Evolutionary conservation across 2,888 invertebrate species (phyloP).

Genomic region (Stegana nigrithorax): DNA sequence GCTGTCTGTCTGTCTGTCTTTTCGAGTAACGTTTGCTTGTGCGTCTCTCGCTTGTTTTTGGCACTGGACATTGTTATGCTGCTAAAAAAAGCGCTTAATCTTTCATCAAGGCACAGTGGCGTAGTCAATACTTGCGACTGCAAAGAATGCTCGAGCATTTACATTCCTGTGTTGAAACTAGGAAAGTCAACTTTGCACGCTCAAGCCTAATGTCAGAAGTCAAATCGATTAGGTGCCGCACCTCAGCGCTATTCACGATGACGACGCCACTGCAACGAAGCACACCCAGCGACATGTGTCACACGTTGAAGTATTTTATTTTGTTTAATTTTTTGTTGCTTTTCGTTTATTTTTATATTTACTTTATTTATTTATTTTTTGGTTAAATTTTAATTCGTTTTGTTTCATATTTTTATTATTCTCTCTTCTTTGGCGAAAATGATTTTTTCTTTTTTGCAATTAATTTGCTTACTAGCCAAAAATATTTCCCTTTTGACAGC

Average conservation of each 20-base stretch:
- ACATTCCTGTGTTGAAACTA: too few relatives aligned
- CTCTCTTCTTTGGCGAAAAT: neutral
- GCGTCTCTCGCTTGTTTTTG: neutral
- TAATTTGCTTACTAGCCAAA: constrained; percentile 41
- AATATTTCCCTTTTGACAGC: constrained; percentile 19
- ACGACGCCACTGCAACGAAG: neutral
- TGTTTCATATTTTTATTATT: neutral
- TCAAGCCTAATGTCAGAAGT: too few relatives aligned
- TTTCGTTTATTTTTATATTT: neutral
- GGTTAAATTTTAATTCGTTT: neutral
- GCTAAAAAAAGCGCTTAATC: neutral
- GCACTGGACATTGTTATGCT: neutral
- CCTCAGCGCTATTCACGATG: too few relatives aligned
- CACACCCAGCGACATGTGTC: too few relatives aligned
- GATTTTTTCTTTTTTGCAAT: constrained; percentile 37
- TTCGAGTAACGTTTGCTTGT: too few relatives aligned
- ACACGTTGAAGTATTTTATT: neutral
- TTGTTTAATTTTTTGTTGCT: neutral
- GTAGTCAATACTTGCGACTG: neutral
- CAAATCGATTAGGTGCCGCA: too few relatives aligned
- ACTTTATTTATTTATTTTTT: neutral
- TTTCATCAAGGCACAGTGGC: neutral
- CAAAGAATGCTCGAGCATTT: neutral
- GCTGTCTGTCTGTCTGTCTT: neutral
- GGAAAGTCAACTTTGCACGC: too few relatives aligned